These are phyloP conservation scores for Diogma glabrata DNA, from an alignment of 2,888 invertebrate genomes.

Conservation along the genomic window DNA sequence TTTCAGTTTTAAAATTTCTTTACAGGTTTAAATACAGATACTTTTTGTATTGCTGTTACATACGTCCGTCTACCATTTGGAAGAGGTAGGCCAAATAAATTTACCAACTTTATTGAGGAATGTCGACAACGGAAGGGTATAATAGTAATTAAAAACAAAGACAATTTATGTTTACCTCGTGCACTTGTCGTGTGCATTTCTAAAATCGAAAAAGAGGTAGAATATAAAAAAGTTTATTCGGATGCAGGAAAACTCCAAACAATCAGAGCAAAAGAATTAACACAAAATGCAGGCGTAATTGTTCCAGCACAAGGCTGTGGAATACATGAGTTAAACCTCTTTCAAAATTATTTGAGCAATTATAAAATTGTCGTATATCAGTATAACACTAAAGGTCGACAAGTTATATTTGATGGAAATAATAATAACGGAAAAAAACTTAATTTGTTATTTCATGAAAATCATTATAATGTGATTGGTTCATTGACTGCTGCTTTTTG, in stretches of 20 bases:
- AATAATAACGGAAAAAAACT: not conserved
- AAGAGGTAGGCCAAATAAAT: not conserved
- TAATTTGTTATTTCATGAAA: not conserved
- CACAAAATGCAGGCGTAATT: not conserved
- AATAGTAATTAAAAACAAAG: not conserved
- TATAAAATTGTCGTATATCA: not conserved
- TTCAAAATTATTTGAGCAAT: not conserved
- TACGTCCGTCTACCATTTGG: not conserved
- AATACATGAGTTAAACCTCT: not conserved
- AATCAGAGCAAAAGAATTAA: no score
- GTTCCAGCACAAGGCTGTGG: not conserved
- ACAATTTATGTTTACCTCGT: not conserved
- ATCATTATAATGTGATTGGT: not conserved
- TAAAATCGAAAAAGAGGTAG: no score
- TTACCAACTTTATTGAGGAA: not conserved
- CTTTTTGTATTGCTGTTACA: constrained; percentile 17
- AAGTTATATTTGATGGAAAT: not conserved
- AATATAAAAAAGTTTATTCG: no score
- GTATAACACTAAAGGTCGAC: not conserved
- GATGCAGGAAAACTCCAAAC: no score
- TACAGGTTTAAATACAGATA: constrained; percentile 15
- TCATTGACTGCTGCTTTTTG: not conserved
- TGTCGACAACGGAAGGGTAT: not conserved
- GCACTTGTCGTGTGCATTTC: not conserved
- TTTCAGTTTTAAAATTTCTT: no score